Base-by-base conservation (phyloP, 2,888 invertebrate genomes). In the Rhingia campestris region DNA sequence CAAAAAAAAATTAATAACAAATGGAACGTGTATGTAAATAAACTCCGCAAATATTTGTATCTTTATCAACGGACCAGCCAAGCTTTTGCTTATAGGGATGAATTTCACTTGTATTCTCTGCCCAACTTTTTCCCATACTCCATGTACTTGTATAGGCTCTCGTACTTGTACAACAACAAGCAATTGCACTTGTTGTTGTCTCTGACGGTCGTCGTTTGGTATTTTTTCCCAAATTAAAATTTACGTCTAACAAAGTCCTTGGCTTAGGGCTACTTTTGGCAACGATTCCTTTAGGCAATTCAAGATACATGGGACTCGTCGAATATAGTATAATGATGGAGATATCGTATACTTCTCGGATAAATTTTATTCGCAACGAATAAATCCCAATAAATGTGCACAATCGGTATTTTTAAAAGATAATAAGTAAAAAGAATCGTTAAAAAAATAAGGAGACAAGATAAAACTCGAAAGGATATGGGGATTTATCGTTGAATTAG, bases 31-130 rank as follows among this genome's bases (percentile, higher is more conserved):
- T 54, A 80, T 70, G 59, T 70, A 80, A 84, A 75, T 79, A 84
- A 69, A 84, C 70, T 66, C 74, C 14, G 14, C 70, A 84, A 80
- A 84, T 80, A 80, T 84, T 84, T 84, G 74, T 84, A 80, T 84
- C 64, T 61, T 45, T 80, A 82, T 79, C 67, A 74, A 39, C 56
- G 2, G 59, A 45, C 37, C 39, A 58, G 63, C 73, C 70, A 70
- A 80, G 22, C 22, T 22, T 22, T 22, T 43, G 70, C 54, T 75
- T 53, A 70, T 54, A 22, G 61, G 75, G 74, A 80, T 61, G 80
- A 70, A 80, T 59, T 70, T 64, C 67, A n/a, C 74, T 80, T 67
- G 59, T 69, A 64, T 75, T 61, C 54, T 70, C 9, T 14, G 32
- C 33, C n/a, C 58, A 59, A 54, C 4, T 47, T 67, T 22, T 64